Conservation (phyloP, 2,888 invertebrate genomes). For the Gymnocheta viridis region DNA sequence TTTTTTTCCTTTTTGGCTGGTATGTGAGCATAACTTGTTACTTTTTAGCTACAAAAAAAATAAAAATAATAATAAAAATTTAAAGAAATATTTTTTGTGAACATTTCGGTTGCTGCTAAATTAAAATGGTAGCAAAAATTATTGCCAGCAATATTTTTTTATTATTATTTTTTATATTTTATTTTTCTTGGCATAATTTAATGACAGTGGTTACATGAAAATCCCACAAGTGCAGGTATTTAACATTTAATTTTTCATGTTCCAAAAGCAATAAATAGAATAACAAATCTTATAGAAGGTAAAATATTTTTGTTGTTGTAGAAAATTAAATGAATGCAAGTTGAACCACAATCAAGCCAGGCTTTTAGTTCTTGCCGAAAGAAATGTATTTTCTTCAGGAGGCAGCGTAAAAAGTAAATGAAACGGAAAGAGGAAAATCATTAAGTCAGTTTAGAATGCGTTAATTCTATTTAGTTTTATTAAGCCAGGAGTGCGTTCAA, state of each 20-base stretch:
- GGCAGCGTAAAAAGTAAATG: no score
- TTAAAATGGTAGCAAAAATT: constrained; percentile 51
- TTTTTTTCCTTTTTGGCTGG: constrained; percentile 9
- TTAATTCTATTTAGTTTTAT: no score
- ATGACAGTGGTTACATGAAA: constrained; percentile 43
- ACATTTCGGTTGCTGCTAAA: constrained; percentile 35
- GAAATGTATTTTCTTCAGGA: no score
- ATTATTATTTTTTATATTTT: not conserved
- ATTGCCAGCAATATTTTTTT: constrained; percentile 32
- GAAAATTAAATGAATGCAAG: no score
- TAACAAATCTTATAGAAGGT: no score
- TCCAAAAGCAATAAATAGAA: not conserved
- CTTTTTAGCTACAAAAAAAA: constrained; percentile 11
- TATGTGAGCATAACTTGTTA: constrained; percentile 53
- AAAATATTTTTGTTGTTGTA: no score
- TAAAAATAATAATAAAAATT: not conserved
- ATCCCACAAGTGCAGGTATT: not conserved
- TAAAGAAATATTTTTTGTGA: constrained; percentile 23
- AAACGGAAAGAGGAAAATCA: no score
- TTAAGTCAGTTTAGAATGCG: no score
- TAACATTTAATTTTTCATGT: not conserved
- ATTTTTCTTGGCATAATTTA: constrained; percentile 40
- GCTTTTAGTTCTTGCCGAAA: no score
- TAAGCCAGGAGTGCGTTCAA: no score
- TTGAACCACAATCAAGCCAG: no score